Percentiles rank a stretch among this genome's conserved stretches.
These are phyloP conservation scores for Drosophila lutescens DNA, from an alignment of 2,888 invertebrate species.

Conservation along the genomic window DNA sequence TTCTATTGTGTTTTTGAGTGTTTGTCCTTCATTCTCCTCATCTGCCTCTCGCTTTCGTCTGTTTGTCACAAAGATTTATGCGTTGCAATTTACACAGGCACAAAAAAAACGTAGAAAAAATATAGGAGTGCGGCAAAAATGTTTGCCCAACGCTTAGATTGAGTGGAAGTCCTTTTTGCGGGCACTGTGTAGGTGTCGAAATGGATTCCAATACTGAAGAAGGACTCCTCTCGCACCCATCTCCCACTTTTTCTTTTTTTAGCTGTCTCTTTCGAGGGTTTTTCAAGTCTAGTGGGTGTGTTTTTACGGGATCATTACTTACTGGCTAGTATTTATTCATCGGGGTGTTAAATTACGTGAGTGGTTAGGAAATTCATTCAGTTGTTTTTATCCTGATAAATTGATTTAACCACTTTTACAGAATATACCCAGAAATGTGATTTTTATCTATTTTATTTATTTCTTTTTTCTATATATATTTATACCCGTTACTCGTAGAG, in stretches of 20 bases:
- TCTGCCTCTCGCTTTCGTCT: slow-evolving; percentile 46
- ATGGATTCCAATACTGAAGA: slow-evolving; percentile 31
- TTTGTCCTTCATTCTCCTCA: slow-evolving; percentile 48
- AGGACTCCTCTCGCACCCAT: not conserved
- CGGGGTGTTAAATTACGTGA: slow-evolving; percentile 24
- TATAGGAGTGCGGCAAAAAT: slow-evolving; percentile 50
- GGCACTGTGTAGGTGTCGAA: slow-evolving; percentile 56
- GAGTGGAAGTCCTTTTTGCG: slow-evolving; percentile 66
- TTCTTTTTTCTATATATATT: not conserved
- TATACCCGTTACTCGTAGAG: too few species aligned
- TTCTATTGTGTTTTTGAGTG: slow-evolving; percentile 74
- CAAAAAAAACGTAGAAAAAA: slow-evolving; percentile 25
- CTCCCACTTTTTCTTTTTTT: not conserved
- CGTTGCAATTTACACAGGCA: slow-evolving; percentile 75
- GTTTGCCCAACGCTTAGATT: slow-evolving; percentile 75
- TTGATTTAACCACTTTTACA: slow-evolving; percentile 3
- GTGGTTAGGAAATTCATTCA: not conserved
- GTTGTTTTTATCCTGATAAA: not conserved
- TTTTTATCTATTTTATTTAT: too few species aligned
- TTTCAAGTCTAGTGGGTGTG: slow-evolving; percentile 4
- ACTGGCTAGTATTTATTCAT: slow-evolving; percentile 34
- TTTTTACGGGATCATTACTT: slow-evolving; percentile 5
- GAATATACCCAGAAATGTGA: not conserved
- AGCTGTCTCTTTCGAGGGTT: slow-evolving; percentile 20
- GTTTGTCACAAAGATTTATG: slow-evolving; percentile 78